Conservation (phyloP, 1,140 invertebrate species). For the Drosophila paulistorum region DNA sequence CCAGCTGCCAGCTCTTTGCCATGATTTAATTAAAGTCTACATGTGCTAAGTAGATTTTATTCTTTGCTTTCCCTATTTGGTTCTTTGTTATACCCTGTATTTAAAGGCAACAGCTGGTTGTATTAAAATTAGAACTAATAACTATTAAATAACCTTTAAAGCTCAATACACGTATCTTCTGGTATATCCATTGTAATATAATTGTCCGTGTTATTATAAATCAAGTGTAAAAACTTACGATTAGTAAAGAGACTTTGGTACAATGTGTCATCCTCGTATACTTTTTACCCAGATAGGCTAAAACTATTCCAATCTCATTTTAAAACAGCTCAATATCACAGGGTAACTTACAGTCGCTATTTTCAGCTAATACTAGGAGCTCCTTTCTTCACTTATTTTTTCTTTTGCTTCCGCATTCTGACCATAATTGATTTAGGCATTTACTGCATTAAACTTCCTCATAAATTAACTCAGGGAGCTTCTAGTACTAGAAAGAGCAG, state of each 20-base stretch:
- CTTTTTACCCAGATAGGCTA: too few species aligned
- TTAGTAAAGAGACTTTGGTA: too few species aligned
- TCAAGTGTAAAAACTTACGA: too few species aligned
- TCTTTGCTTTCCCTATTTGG: slow-evolving; percentile 60
- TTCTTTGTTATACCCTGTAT: slow-evolving; percentile 25
- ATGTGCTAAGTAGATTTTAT: slow-evolving; percentile 80
- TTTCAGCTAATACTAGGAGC: neutral
- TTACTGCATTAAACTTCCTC: slow-evolving; percentile 66
- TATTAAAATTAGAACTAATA: neutral
- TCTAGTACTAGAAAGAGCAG: slow-evolving; percentile 5
- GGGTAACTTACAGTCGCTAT: neutral
- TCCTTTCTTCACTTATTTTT: slow-evolving; percentile 17
- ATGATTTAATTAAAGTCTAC: slow-evolving; percentile 79
- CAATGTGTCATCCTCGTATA: too few species aligned
- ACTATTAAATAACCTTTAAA: too few species aligned
- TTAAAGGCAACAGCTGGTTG: neutral
- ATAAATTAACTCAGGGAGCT: slow-evolving; percentile 38
- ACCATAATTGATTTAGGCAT: slow-evolving; percentile 74
- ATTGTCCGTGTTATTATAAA: too few species aligned
- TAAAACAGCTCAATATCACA: neutral
- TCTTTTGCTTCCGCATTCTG: slow-evolving; percentile 27
- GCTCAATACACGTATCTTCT: too few species aligned
- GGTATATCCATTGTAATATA: too few species aligned
- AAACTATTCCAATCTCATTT: too few species aligned
- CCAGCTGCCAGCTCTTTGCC: slow-evolving; percentile 23